A percentile compares a stretch with the other conserved stretches of the same genome.
Evolutionary conservation across 2,888 invertebrate species (phyloP).

Genomic region (Drosophila emarginata): DNA sequence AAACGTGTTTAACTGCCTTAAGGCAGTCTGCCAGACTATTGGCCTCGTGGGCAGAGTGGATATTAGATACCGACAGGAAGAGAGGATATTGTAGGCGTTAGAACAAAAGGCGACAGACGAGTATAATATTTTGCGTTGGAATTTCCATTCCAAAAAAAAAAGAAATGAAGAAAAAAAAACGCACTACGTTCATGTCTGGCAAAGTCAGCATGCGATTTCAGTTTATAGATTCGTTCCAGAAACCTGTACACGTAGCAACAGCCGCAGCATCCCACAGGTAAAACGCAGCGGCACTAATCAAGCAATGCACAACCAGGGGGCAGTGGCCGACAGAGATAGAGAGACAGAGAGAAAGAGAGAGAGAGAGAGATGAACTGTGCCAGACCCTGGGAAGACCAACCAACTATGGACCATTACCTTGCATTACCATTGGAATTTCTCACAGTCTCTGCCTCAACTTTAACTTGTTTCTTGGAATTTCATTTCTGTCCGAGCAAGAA

Average conservation of each 20-base stretch:
- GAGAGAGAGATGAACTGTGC: too few species aligned
- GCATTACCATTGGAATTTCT: conserved; percentile 72
- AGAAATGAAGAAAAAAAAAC: conserved; percentile 18
- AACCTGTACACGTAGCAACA: conserved; percentile 59
- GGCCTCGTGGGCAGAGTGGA: not conserved
- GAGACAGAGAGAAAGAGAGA: conserved; percentile 11
- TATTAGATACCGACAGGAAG: conserved; percentile 9
- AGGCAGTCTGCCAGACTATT: not conserved
- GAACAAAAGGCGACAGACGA: conserved; percentile 53
- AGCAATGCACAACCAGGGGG: conserved; percentile 32
- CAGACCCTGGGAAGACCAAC: conserved; percentile 38
- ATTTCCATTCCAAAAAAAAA: conserved; percentile 43
- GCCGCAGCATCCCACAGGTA: conserved; percentile 64
- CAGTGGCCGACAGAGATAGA: conserved; percentile 25
- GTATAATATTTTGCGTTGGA: conserved; percentile 67
- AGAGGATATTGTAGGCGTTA: conserved; percentile 64
- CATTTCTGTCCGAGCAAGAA: conserved; percentile 16
- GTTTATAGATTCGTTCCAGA: conserved; percentile 76
- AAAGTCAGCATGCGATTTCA: conserved; percentile 63
- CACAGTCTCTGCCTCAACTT: conserved; percentile 43
- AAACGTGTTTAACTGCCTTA: conserved; percentile 55
- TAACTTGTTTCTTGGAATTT: conserved; percentile 73
- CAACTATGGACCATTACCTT: conserved; percentile 53
- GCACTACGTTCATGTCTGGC: conserved; percentile 1
- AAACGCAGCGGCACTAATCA: conserved; percentile 73